phyloP scores from a whole-genome alignment of 2,797 vertebrate species.

The Alauda arvensis region DNA sequence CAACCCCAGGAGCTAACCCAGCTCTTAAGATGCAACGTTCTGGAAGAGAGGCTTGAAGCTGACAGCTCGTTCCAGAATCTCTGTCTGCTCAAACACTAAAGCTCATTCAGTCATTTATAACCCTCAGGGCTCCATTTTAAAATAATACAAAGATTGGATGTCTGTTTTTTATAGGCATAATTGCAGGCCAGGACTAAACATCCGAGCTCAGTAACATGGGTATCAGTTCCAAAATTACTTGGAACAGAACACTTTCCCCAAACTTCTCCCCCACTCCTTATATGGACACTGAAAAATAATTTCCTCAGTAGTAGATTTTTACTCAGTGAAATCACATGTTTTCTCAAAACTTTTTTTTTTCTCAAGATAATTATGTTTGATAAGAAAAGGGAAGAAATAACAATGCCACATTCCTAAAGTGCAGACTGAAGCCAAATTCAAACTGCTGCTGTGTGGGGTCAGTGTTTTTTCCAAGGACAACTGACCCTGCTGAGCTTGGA shows the following conservation, averaged over 20 bases:
- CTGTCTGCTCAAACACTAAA: slow-evolving; percentile 28
- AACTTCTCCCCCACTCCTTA: slow-evolving; percentile 73
- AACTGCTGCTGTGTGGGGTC: slow-evolving; percentile 64
- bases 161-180: slow-evolving; percentile 35
- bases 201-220: slow-evolving; percentile 39
- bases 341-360: slow-evolving; percentile 65
- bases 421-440: slow-evolving; percentile 66
- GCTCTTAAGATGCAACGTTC: neutral
- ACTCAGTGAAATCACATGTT: slow-evolving; percentile 84
- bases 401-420: slow-evolving; percentile 69
- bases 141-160: slow-evolving; percentile 7
- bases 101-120: slow-evolving; percentile 24
- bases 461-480: slow-evolving; percentile 42
- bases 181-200: slow-evolving; percentile 51
- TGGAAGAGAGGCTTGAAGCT: neutral
- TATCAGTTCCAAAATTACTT: slow-evolving; percentile 49
- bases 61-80: neutral
- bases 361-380: slow-evolving; percentile 73
- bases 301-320: slow-evolving; percentile 80
- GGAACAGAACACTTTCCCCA: slow-evolving; percentile 32
- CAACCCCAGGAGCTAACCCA: neutral
- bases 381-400: slow-evolving; percentile 71
- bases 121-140: slow-evolving; percentile 30
- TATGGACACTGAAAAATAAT: slow-evolving; percentile 75
- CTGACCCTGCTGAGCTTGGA: slow-evolving; percentile 51